Conservation (phyloP, 2,113 vertebrate genomes). For the Cromileptes altivelis region DNA sequence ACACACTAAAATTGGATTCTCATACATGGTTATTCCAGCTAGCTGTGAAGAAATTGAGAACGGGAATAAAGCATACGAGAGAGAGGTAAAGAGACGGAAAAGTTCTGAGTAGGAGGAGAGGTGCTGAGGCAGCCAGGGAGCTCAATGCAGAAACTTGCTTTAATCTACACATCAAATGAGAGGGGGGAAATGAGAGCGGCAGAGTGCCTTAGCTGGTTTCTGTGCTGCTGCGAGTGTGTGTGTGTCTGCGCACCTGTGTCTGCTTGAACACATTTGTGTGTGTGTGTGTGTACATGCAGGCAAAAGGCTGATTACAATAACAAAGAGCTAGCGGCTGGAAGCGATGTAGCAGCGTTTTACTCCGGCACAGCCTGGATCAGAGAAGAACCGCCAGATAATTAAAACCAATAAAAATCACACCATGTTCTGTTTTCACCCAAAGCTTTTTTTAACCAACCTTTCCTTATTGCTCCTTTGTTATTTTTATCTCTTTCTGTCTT, state of each 20-base stretch:
- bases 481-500: slow-evolving; percentile 6
- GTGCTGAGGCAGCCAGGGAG: slow-evolving; percentile 62
- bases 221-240: slow-evolving; percentile 12
- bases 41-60: slow-evolving; percentile 40
- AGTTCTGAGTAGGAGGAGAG: slow-evolving; percentile 60
- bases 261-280: not conserved
- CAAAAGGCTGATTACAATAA: slow-evolving; percentile 72
- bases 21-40: slow-evolving; percentile 26
- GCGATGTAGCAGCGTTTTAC: slow-evolving; percentile 52
- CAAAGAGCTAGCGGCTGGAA: slow-evolving; percentile 63
- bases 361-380: slow-evolving; percentile 40
- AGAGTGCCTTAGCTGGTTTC: slow-evolving; percentile 56
- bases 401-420: slow-evolving; percentile 57
- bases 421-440: slow-evolving; percentile 27
- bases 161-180: slow-evolving; percentile 81
- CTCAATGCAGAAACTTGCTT: slow-evolving; percentile 56
- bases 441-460: slow-evolving; percentile 8
- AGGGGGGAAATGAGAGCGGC: slow-evolving; percentile 67
- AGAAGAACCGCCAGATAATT: slow-evolving; percentile 54
- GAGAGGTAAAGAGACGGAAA: slow-evolving; percentile 26
- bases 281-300: slow-evolving; percentile 1
- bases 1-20: slow-evolving; percentile 35
- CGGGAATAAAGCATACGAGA: slow-evolving; percentile 18
- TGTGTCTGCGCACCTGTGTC: slow-evolving; percentile 18
- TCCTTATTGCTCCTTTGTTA: not conserved